Conservation (phyloP, 2,797 vertebrate genomes). For the Crypturellus tataupa region DNA sequence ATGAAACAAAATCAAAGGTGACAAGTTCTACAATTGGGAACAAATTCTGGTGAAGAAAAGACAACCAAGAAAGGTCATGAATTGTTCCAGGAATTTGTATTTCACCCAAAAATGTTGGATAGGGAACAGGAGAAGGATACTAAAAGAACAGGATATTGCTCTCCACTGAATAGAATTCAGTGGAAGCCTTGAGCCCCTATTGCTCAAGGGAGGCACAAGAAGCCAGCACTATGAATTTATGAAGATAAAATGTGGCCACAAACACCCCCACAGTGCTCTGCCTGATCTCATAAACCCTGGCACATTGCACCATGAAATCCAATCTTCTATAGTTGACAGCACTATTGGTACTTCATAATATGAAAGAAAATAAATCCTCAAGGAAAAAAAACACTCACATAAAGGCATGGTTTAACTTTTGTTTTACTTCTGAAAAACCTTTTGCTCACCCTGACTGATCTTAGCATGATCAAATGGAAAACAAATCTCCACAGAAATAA, state of each 20-base stretch:
- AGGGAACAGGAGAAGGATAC: not conserved
- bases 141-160: not conserved
- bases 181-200: not conserved
- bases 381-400: not conserved
- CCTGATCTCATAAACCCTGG: constrained; percentile 20
- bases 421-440: constrained; percentile 43
- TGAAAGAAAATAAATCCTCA: constrained; percentile 51
- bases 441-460: constrained; percentile 44
- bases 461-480: constrained; percentile 56
- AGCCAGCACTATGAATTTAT: not conserved
- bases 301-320: constrained; percentile 6
- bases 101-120: not conserved
- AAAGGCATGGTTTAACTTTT: constrained; percentile 59
- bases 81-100: not conserved
- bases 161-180: not conserved
- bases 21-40: not conserved
- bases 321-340: constrained; percentile 38
- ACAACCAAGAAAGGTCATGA: not conserved
- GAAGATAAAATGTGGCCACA: constrained; percentile 25
- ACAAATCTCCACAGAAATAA: constrained; percentile 50
- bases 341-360: constrained; percentile 12
- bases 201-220: not conserved
- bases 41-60: not conserved
- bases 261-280: not conserved
- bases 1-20: not conserved